These are phyloP conservation scores for Puntigrus tetrazona DNA, from an alignment of 2,113 vertebrate species.

Conservation along the genomic window DNA sequence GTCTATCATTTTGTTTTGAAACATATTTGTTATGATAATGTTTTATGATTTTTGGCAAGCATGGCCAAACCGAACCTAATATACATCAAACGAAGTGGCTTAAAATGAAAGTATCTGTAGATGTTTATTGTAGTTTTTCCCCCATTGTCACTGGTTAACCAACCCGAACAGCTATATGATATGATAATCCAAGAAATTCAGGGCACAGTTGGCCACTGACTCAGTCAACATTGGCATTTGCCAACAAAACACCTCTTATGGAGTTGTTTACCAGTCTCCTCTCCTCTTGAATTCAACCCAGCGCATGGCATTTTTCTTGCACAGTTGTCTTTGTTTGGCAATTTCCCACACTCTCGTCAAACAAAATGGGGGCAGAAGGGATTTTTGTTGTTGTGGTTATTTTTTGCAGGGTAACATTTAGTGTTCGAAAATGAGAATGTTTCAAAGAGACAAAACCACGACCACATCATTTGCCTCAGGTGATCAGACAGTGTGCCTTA, in stretches of 20 bases:
- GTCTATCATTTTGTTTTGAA: background rate
- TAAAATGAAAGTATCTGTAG: background rate
- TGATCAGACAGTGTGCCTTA: background rate
- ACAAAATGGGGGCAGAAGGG: background rate
- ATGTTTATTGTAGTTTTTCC: background rate
- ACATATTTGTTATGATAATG: background rate
- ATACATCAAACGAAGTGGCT: background rate
- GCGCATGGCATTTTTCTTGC: background rate
- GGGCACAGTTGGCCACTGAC: background rate
- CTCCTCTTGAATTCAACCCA: background rate
- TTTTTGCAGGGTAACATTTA: background rate
- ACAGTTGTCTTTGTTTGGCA: background rate
- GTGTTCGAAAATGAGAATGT: background rate
- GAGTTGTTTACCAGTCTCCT: conserved; percentile 19
- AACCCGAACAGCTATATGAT: no score
- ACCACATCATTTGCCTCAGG: background rate
- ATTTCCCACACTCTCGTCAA: background rate
- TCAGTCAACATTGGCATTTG: background rate
- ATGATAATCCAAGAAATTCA: background rate
- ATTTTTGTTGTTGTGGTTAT: background rate
- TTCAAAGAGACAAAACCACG: conserved; percentile 11
- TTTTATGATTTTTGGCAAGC: background rate
- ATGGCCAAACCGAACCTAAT: background rate
- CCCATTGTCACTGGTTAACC: background rate
- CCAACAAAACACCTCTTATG: background rate